Base-by-base conservation (phyloP, 1,140 invertebrate species). In the Rhizoglyphus robini region DNA sequence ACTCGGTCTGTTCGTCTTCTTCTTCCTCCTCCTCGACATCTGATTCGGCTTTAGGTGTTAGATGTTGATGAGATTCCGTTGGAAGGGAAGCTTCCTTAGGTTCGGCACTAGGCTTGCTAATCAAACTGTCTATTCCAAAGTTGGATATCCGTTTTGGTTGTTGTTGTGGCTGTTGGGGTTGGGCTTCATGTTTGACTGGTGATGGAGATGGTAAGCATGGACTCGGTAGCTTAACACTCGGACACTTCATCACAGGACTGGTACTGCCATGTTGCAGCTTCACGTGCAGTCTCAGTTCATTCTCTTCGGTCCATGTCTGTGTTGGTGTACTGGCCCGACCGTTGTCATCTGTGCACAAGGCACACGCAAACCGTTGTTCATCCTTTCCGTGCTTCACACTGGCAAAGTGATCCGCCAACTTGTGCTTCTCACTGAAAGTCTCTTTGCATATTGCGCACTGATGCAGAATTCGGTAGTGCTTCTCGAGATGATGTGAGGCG, bases 101-200 rank as follows among this genome's bases (percentile, higher is more conserved):
- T 11, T 41, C 11, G 1, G 15, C n/a, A 27, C 20, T 5, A 48
- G n/a, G n/a, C 41, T 36, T 62, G 18, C 41, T 38, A 20, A 36
- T 62, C 29, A 32, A 30, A 62, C 30, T 62, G 29, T 32, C 30
- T n/a, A 58, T 58, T n/a, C 59, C 59, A 47, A 62, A 62, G 30
- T 62, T 38, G 38, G 30, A 62, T 47, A 62, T 20, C n/a, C 23
- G 20, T 36, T 47, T 25, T 58, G 18, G 54, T 13, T 13, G 2
- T 58, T 29, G 54, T 18, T 8, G 15, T 1, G 15, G 15, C 1
- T 29, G 54, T 2, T 58, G 54, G 2, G n/a, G 2, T 13, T 29
- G 15, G 15, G 1, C n/a, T 34, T n/a, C 2, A 29, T 58, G 15
- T 34, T 3, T 3, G 20, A 11, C 23, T 34, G 18, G 11, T 2